Evolutionary conservation across 2,888 invertebrate species (phyloP), one percentile per base, ranked within the genome.

Genomic region (Watsonalla binaria): DNA sequence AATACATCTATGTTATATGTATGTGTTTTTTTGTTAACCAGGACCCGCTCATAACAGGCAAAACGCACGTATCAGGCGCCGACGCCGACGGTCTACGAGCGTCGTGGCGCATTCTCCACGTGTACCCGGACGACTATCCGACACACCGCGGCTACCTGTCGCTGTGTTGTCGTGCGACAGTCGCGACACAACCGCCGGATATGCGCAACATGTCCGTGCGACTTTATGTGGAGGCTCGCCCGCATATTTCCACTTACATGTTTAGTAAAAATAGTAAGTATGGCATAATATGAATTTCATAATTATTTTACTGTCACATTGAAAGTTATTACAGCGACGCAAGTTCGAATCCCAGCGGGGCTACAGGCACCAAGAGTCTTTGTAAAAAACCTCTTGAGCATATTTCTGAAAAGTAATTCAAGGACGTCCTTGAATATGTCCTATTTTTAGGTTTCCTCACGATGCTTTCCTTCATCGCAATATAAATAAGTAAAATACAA

Each of bases 211-310:
- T 90, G 89, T 86, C 90, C 5, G 90, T 90, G 60, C 80, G 90
- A 6, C 76, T 90, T 9, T 89, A 84, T 50, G 85, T 90, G 34
- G 89, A 88, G 0, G 72, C 76, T 6, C 76, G 88, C 0, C 90
- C 89, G 13, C 89, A 88, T 73, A 86, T 90, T 78, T 87, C 90
- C 0, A 84, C 86, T 0, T 89, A 85, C 67, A 89, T 89, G 88
- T 87, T 90, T 77, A 90, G 90, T 80, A 90, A 89, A 78, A 90
- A 88, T 72, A 89, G 90, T 90, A 67, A 86, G 90, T 89, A 61
- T 54, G 6, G 5, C 2, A 42, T 0, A 1, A 9, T 11, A 2
- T 8, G n/a, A 37, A 8, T n/a, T 33, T 11, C 33, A 11, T 7
- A 46, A 24, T 24, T 24, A 24, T 24, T 24, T 24, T 24, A 24